Conservation (phyloP, 1,140 invertebrate genomes). For the Argopecten irradians region DNA sequence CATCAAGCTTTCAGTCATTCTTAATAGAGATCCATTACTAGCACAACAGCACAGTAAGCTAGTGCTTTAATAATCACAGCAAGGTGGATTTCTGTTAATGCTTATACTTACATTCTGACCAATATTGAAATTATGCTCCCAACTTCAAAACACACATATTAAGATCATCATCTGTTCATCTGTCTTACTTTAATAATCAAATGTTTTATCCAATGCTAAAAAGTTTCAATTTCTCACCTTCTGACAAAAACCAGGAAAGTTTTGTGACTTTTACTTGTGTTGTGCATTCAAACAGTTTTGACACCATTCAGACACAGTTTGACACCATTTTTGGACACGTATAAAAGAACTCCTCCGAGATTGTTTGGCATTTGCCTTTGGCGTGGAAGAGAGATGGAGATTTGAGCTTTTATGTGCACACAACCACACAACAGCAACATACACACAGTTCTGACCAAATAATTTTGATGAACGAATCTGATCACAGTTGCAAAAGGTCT, state of each 20-base stretch:
- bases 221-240: not conserved
- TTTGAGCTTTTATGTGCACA: not conserved
- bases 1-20: not conserved
- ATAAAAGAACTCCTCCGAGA: not conserved
- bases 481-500: not conserved
- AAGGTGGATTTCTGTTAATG: not conserved
- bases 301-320: not conserved
- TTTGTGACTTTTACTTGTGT: not conserved
- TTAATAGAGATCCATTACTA: not conserved
- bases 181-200: not conserved
- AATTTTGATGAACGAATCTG: not conserved
- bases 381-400: not conserved
- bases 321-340: not conserved
- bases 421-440: too few relatives aligned
- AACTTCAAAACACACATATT: too few relatives aligned
- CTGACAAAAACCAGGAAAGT: not conserved
- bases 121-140: not conserved
- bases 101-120: not conserved
- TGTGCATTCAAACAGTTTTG: too few relatives aligned
- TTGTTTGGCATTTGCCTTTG: not conserved
- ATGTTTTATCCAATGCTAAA: not conserved
- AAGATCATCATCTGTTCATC: not conserved
- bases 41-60: not conserved
- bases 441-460: not conserved
- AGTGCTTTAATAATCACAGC: not conserved